Evolutionary conservation across 53 echinoderm and acorn worm species (phyloP).

Genomic region (Echinometra lucunter): DNA sequence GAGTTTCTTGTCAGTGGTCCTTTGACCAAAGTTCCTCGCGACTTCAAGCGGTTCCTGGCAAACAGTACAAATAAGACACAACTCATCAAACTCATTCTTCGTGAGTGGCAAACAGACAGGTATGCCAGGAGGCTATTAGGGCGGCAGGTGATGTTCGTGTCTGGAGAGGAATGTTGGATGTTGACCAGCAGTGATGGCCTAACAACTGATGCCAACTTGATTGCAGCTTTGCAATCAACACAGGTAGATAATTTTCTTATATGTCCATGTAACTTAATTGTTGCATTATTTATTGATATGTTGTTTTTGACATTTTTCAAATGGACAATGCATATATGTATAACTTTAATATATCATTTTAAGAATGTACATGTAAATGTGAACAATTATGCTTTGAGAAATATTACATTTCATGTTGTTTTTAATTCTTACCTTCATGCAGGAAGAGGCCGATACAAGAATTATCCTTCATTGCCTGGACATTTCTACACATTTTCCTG

Average conservation of each 20-base stretch:
- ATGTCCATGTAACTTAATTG: conserved; percentile 59
- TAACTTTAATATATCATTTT: conserved; percentile 54
- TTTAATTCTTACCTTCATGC: conserved; percentile 45
- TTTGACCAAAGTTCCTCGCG: conserved; percentile 65
- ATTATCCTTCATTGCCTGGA: conserved; percentile 67
- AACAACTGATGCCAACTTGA: conserved; percentile 41
- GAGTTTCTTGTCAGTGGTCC: conserved; percentile 52
- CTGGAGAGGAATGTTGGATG: conserved; percentile 63
- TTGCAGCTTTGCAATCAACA: conserved; percentile 66
- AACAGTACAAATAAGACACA: conserved; percentile 68
- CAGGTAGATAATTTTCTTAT: conserved; percentile 61
- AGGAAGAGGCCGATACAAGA: conserved; percentile 67
- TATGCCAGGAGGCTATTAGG: conserved; percentile 65
- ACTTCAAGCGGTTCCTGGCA: conserved; percentile 67
- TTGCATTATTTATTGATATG: conserved; percentile 58
- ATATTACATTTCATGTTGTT: conserved; percentile 61
- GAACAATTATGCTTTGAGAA: conserved; percentile 56
- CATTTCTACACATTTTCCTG: conserved; percentile 46
- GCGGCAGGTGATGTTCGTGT: conserved; percentile 68
- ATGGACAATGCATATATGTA: conserved; percentile 55
- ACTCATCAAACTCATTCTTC: conserved; percentile 57
- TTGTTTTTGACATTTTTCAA: conserved; percentile 56
- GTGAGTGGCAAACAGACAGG: conserved; percentile 73
- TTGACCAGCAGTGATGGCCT: conserved; percentile 48
- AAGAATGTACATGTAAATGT: conserved; percentile 60